A percentile compares a stretch with the other conserved stretches of the same genome.
phyloP scores from a whole-genome alignment of 2,113 vertebrate species.

The Psilopogon haemacephalus region DNA sequence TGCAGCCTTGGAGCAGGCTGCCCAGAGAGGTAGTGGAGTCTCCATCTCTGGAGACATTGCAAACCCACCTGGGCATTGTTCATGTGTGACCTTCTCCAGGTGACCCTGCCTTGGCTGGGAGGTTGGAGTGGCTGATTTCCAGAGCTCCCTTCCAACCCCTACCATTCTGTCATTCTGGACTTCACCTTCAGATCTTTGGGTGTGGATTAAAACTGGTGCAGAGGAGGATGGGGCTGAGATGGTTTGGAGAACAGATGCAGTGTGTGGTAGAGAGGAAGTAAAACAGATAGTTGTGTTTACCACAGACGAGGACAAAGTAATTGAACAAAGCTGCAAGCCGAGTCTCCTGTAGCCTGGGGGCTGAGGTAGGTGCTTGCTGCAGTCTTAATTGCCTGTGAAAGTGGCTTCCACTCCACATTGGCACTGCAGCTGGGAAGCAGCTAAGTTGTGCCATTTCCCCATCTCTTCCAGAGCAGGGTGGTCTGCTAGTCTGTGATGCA shows the following conservation, averaged over 20 bases:
- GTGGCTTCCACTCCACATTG: background rate
- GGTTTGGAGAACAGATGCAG: background rate
- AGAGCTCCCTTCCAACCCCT: too few relatives aligned
- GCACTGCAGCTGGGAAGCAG: background rate
- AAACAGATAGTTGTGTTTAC: slow-evolving; percentile 13
- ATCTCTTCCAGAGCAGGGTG: background rate
- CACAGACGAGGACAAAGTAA: background rate
- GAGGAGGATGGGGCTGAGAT: background rate
- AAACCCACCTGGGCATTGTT: too few relatives aligned
- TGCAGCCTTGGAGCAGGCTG: too few relatives aligned
- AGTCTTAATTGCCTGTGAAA: slow-evolving; percentile 44
- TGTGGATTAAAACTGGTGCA: background rate
- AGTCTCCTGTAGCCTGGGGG: background rate
- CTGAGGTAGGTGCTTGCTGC: slow-evolving; percentile 35
- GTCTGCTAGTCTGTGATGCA: background rate
- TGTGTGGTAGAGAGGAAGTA: background rate
- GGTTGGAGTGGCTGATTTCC: too few relatives aligned
- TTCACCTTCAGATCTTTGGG: background rate
- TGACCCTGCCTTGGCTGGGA: too few relatives aligned
- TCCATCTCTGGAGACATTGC: too few relatives aligned
- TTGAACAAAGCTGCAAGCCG: slow-evolving; percentile 3
- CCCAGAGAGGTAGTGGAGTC: too few relatives aligned
- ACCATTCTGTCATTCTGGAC: too few relatives aligned
- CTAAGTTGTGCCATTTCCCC: background rate
- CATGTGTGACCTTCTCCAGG: too few relatives aligned